These are phyloP conservation scores for Periophthalmus modestus DNA, from an alignment of 2,113 vertebrate genomes.

Conservation along the genomic window DNA sequence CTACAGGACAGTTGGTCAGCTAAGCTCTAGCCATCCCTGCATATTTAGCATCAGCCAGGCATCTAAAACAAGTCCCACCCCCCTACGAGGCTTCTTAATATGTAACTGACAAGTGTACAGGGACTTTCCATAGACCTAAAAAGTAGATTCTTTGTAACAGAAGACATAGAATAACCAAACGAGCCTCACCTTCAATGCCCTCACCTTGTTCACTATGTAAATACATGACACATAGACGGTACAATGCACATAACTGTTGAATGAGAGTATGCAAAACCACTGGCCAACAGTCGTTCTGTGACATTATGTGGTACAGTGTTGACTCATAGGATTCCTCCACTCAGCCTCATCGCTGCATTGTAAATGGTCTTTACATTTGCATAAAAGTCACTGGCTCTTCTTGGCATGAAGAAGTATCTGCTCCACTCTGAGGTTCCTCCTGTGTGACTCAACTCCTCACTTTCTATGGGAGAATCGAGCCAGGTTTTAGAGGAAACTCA, in stretches of 20 bases:
- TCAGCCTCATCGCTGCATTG: background rate
- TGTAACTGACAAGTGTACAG: background rate
- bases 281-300: background rate
- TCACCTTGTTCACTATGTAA: background rate
- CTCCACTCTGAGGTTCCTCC: too few relatives aligned
- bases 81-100: background rate
- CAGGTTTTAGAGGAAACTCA: too few relatives aligned
- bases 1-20: background rate
- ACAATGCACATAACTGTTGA: slow-evolving; percentile 5
- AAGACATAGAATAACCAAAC: background rate
- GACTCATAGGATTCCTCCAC: background rate
- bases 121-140: background rate
- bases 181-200: background rate
- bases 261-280: slow-evolving; percentile 1
- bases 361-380: background rate
- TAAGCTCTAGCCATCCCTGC: background rate
- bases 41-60: background rate
- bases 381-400: background rate
- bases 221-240: background rate
- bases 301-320: background rate
- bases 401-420: too few relatives aligned
- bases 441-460: too few relatives aligned
- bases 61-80: background rate
- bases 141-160: background rate
- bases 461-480: too few relatives aligned